Base-by-base conservation (phyloP, 2,888 invertebrate species). In the Lithophane ornitopus region DNA sequence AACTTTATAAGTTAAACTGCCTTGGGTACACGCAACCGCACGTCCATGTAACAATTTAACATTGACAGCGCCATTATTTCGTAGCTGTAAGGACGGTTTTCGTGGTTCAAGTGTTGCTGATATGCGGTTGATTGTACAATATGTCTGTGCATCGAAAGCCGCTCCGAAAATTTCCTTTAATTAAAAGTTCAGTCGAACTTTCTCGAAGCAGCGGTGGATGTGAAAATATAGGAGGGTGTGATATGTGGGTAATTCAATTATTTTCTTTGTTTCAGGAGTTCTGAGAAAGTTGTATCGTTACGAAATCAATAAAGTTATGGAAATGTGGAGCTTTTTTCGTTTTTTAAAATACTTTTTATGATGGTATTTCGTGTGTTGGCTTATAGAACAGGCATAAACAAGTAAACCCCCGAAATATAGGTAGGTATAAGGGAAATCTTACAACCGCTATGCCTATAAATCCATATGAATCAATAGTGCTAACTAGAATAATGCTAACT, bases 151-250 rank as follows among this genome's bases (percentile, higher is more conserved):
- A 67, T 68, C 63, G 58, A 58, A 44, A 76, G 63, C 70, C 62
- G 80, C 78, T 73, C 65, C 68, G 78, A 61, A 82, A 86, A 87
- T 85, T 87, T 44, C 84, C 85, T 75, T 90, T 88, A 89, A 91
- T 91, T 91, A 91, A 91, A 91, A 90, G 86, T 90, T 89, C n/a
- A 22, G 49, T 61, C 70, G 44, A 80, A 76, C 69, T 74, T 81
- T 70, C 14, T 12, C 49, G 66, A 70, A 52, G 44, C 58, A 65
- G 74, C 66, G 58, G 49, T 63, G 62, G 39, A 70, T 78, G 75
- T 70, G 63, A 56, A 69, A 63, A 56, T 71, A 44, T 39, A 52
- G 63, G 54, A 46, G 41, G 6, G 28, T 54, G 85, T 62, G 62
- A 80, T 81, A 52, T 81, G 81, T 74, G 44, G 61, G 28, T 56